Evolutionary conservation across 2,113 vertebrate species (phyloP).

Genomic region (Tautogolabrus adspersus): DNA sequence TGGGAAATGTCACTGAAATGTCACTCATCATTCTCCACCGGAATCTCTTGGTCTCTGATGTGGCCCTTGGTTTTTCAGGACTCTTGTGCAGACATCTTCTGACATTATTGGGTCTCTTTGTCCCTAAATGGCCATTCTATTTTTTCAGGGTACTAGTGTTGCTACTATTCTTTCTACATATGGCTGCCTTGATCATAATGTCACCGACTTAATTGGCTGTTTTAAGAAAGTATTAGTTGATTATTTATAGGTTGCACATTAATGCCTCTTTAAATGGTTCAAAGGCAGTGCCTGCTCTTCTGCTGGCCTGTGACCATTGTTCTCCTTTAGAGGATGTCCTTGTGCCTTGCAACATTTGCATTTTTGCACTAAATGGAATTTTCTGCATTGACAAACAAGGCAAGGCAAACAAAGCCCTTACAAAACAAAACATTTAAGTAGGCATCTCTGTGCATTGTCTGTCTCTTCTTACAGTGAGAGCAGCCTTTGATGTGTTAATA

Average conservation of each 20-base stretch:
- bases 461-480: constrained; percentile 83
- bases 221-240: constrained; percentile 86
- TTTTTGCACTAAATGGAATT: constrained; percentile 93
- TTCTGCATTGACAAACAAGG: constrained; percentile 88
- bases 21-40: constrained; percentile 76
- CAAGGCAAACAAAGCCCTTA: constrained; percentile 77
- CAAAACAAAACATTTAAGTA: constrained; percentile 90
- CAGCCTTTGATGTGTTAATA: constrained; percentile 96
- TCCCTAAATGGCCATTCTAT: constrained; percentile 63
- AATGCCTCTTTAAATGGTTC: constrained; percentile 89
- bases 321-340: constrained; percentile 86
- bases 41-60: constrained; percentile 74
- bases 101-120: constrained; percentile 71
- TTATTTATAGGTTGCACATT: constrained; percentile 87
- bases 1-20: constrained; percentile 88
- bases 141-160: constrained; percentile 29
- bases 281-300: constrained; percentile 85
- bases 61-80: constrained; percentile 53
- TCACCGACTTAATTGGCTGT: constrained; percentile 77
- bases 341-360: constrained; percentile 85
- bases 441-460: constrained; percentile 83
- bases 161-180: constrained; percentile 45
- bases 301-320: constrained; percentile 82
- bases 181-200: constrained; percentile 66
- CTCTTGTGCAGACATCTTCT: constrained; percentile 65